Percentiles rank a stretch among this genome's conserved stretches.
Evolutionary conservation across 2,113 vertebrate genomes (phyloP).

Genomic region (Pedionomus torquatus): DNA sequence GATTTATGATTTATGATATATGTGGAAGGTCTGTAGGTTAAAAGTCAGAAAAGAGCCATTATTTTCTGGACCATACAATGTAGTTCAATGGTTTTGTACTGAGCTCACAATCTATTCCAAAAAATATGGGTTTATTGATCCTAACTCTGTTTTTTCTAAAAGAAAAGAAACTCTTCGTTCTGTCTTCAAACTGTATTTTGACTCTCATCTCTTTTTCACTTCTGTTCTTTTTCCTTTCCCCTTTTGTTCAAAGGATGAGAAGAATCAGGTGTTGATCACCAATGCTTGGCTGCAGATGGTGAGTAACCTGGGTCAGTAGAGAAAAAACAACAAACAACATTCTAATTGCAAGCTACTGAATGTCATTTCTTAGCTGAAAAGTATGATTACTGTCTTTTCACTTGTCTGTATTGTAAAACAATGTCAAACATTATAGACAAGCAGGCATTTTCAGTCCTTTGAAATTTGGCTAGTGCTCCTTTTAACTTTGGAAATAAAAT

Average conservation of each 20-base stretch:
- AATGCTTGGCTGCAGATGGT: conserved; percentile 80
- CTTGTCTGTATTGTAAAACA: neutral
- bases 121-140: neutral
- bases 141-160: neutral
- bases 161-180: neutral
- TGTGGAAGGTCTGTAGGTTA: neutral
- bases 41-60: neutral
- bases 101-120: neutral
- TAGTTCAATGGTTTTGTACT: neutral
- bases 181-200: neutral
- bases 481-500: neutral
- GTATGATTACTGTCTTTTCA: neutral
- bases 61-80: neutral
- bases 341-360: neutral
- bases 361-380: neutral
- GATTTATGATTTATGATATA: neutral
- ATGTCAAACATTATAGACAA: neutral
- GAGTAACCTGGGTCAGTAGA: conserved; percentile 45
- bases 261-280: neutral
- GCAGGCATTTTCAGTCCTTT: neutral
- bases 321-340: neutral
- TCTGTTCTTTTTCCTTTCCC: neutral
- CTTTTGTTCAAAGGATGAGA: neutral
- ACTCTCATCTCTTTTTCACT: neutral
- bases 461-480: neutral